Evolutionary conservation across 2,113 vertebrate species (phyloP).

Genomic region (Lasiurus cinereus): DNA sequence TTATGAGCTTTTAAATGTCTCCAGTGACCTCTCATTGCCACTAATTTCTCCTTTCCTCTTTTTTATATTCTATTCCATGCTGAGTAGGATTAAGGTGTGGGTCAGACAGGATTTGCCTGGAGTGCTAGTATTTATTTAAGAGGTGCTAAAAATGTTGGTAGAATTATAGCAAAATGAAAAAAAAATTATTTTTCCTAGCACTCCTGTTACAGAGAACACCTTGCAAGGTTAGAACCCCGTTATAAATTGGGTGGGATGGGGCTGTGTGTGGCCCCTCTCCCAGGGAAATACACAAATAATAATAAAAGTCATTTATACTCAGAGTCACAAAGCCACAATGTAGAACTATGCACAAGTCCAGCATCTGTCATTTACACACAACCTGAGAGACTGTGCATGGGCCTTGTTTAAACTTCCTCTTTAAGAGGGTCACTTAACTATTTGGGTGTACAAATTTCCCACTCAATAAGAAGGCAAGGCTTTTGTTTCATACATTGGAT

Average conservation of each 20-base stretch:
- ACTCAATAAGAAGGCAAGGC: neutral
- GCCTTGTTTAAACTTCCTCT: neutral
- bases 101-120: conserved; percentile 59
- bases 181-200: conserved; percentile 70
- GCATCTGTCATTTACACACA: neutral
- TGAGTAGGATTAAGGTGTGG: conserved; percentile 26
- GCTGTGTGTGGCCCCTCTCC: conserved; percentile 65
- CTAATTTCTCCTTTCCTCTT: conserved; percentile 47
- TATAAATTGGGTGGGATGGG: conserved; percentile 41
- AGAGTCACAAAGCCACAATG: neutral
- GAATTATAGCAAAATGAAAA: conserved; percentile 69
- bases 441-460: neutral
- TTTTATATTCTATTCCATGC: conserved; percentile 14
- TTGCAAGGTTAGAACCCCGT: conserved; percentile 32
- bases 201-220: conserved; percentile 34
- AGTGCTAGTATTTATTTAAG: conserved; percentile 70
- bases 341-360: neutral
- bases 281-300: conserved; percentile 3
- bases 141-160: conserved; percentile 75
- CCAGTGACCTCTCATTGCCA: conserved; percentile 66
- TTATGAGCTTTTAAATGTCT: conserved; percentile 69
- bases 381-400: neutral
- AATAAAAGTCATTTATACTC: conserved; percentile 21
- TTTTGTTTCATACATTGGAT: neutral
- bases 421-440: neutral